Conservation (phyloP, 2,888 invertebrate species). For the Acholoe squamosa region DNA sequence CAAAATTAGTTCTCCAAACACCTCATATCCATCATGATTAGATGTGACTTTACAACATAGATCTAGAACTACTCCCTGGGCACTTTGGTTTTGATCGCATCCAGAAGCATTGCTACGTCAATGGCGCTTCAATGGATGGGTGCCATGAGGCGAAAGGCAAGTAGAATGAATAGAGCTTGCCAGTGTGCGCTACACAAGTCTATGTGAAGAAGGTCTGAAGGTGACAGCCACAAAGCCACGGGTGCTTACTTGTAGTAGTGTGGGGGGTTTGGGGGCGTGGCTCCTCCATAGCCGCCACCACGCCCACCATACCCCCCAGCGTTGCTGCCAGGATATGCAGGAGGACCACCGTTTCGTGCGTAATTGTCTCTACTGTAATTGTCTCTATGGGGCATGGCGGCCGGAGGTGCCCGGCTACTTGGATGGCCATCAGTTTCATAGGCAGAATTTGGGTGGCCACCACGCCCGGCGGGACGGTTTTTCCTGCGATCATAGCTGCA, state of each 20-base stretch:
- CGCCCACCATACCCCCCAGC: slow-evolving; percentile 50
- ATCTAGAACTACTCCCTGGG: neutral
- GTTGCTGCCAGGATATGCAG: neutral
- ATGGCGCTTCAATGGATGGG: neutral
- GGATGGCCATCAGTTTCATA: slow-evolving; percentile 40
- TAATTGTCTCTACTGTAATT: slow-evolving; percentile 52
- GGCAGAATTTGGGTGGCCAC: slow-evolving; percentile 54
- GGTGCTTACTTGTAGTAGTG: slow-evolving; percentile 63
- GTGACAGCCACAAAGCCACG: neutral
- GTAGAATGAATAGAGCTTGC: neutral
- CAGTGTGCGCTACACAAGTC: neutral
- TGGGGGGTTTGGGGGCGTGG: slow-evolving; percentile 63
- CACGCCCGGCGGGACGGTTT: neutral
- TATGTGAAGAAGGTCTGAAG: neutral
- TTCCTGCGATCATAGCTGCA: slow-evolving; percentile 58
- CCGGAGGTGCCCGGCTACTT: slow-evolving; percentile 33
- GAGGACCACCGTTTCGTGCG: slow-evolving; percentile 22
- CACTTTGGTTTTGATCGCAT: neutral
- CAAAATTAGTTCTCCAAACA: no score
- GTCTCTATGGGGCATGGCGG: slow-evolving; percentile 50
- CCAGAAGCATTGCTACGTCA: neutral
- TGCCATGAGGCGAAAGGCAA: neutral
- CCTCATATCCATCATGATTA: no score
- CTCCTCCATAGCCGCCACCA: slow-evolving; percentile 31
- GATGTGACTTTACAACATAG: neutral